Base-by-base conservation (phyloP, 1,140 invertebrate species). In the Globodera rostochiensis region DNA sequence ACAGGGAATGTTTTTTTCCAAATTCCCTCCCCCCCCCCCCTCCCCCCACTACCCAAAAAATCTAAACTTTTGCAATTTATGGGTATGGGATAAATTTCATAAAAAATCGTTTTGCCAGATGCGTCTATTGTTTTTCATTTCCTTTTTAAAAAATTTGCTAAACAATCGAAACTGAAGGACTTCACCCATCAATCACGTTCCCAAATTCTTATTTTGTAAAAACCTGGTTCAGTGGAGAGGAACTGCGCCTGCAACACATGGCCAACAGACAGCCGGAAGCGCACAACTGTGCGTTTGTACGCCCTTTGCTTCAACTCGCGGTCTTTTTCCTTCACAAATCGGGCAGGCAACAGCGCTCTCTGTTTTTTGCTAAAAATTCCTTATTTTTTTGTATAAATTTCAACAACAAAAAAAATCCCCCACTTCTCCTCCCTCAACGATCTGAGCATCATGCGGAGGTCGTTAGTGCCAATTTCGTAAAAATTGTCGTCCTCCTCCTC, bases 171-270 rank as follows among this genome's bases (percentile, higher is more conserved):
- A 36, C 36, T 36, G 36, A 36, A 36, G 36, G 36, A 36, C 36
- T 36, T 36, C 36, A 36, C 2, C 36, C 36, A 36, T 36, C 2
- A 2, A 36, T 36, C 36, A 36, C 36, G 36, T 36, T 36, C 2
- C 36, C 25, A 25, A 36, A 36, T 36, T 36, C 36, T 3, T 36
- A 36, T 36, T 36, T 60, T 5, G 57, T 19, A 19, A 60, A 71
- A 47, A 71, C 69, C 69, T 71, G 69, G 69, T 47, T 71, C 69
- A 7, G 25, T 71, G 25, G 69, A 71, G 7, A 36, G 69, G 69
- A 71, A 71, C 19, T 45, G 69, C 36, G 69, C 69, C 46, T 71
- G 69, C 5, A 71, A 47, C 11, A 71, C 11, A 21, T 47, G 46
- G 19, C 46, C 25, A 47, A 21, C 19, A 36, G 11, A 36, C 25